Base-by-base conservation (phyloP, 2,113 vertebrate species). In the Phrynosoma platyrhinos region DNA sequence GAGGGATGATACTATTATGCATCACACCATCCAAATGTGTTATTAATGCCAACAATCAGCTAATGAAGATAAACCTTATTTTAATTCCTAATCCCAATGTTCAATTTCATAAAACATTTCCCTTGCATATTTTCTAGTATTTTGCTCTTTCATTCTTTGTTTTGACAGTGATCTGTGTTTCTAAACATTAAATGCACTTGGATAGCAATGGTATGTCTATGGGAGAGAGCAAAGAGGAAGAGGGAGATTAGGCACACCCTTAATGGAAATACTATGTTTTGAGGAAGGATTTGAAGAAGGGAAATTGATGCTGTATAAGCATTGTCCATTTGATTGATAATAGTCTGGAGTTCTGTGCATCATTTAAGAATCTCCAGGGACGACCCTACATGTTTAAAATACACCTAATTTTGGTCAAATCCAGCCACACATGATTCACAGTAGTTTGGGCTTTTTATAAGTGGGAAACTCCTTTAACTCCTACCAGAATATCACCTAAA, bases 11-110 rank as follows among this genome's bases (percentile, higher is more conserved):
- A 53, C 84, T 64, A 1, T 82, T 71, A 89, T 83, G 75, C 52
- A 85, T 86, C 84, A 79, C 84, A 25, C 84, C 5, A 36, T n/a
- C 81, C 20, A 83, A 88, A 3, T 79, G 10, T 71, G 7, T 80
- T 72, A 82, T 89, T 92, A 16, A 1, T 4, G 8, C 88, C 83
- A 6, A 79, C 2, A 5, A 68, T 58, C 82, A 16, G 27, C 32
- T 79, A 81, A 82, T 6, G 71, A 21, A 62, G 32, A 71, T 30
- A 53, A 87, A 80, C 66, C 25, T 87, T 55, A 52, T 42, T 71
- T 71, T 71, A 86, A 55, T 55, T 55, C 77, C n/a, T 86, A 53
- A 64, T 79, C 69, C 68, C 6, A 3, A 16, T 47, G n/a, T 1
- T 27, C 42, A 71, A 71, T 79, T 30, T 32, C 30, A 53, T 69